These are phyloP conservation scores for Terrapene triunguis DNA, from an alignment of 2,113 vertebrate species.

Conservation along the genomic window DNA sequence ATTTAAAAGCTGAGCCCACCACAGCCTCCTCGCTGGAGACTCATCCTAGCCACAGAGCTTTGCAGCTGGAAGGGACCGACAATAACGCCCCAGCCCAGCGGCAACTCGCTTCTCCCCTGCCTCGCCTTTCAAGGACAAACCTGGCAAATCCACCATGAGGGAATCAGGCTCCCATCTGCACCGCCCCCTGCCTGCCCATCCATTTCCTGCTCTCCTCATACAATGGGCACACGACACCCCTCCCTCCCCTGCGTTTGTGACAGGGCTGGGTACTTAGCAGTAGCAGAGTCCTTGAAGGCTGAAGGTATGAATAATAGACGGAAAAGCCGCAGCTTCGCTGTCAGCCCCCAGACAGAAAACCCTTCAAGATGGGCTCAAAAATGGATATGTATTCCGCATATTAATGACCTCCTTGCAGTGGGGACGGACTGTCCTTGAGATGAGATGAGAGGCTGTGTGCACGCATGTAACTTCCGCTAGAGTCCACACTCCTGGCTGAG, in stretches of 20 bases:
- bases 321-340: slow-evolving; percentile 8
- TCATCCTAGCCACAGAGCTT: background rate
- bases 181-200: background rate
- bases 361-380: slow-evolving; percentile 51
- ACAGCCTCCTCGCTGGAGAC: background rate
- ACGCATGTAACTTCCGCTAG: background rate
- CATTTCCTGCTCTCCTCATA: background rate
- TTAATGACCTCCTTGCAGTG: slow-evolving; percentile 38
- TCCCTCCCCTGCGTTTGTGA: background rate
- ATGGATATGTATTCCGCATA: slow-evolving; percentile 22
- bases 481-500: background rate
- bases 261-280: background rate
- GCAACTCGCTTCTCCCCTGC: background rate
- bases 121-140: background rate
- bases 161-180: no score
- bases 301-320: slow-evolving; percentile 44
- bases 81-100: background rate
- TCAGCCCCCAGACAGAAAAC: slow-evolving; percentile 37
- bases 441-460: background rate
- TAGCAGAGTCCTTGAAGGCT: slow-evolving; percentile 58
- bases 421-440: slow-evolving; percentile 44
- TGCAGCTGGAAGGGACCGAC: background rate
- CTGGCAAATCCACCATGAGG: background rate
- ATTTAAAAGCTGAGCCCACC: background rate
- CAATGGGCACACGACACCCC: background rate